phyloP scores from a whole-genome alignment of 2,888 invertebrate genomes.

The Limnephilus lunatus region DNA sequence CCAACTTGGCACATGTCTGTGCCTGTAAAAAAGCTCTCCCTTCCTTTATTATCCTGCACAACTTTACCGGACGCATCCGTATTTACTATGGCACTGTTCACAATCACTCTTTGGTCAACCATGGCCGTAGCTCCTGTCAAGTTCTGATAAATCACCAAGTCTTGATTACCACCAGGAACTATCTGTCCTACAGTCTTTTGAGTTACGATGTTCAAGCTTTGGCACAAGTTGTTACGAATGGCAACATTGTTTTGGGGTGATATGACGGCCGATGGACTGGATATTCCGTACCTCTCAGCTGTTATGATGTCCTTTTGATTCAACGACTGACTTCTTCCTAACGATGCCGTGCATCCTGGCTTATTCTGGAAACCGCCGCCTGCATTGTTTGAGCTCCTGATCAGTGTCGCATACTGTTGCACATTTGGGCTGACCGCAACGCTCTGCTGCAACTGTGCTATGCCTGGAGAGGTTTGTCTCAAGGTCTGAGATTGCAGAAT shows the following conservation, averaged over 20 bases:
- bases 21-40: constrained; percentile 58
- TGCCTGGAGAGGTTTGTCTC: constrained; percentile 58
- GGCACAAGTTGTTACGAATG: constrained; percentile 73
- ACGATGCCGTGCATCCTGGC: constrained; percentile 75
- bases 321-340: constrained; percentile 69
- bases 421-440: constrained; percentile 37
- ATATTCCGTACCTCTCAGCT: constrained; percentile 69
- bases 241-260: constrained; percentile 48
- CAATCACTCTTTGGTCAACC: constrained; percentile 48
- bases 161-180: constrained; percentile 74
- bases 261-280: constrained; percentile 67
- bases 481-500: constrained; percentile 54
- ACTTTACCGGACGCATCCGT: constrained; percentile 40
- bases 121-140: constrained; percentile 56
- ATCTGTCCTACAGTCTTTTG: constrained; percentile 77
- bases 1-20: constrained; percentile 50
- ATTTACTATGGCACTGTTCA: constrained; percentile 46
- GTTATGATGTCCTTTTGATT: constrained; percentile 73
- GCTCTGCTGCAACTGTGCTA: constrained; percentile 58
- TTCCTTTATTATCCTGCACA: constrained; percentile 51
- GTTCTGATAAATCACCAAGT: constrained; percentile 74
- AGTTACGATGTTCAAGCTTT: constrained; percentile 77
- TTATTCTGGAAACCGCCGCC: constrained; percentile 68
- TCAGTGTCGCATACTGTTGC: constrained; percentile 51
- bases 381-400: constrained; percentile 48